phyloP scores from a whole-genome alignment of 2,888 invertebrate genomes.

The Sipha maydis region DNA sequence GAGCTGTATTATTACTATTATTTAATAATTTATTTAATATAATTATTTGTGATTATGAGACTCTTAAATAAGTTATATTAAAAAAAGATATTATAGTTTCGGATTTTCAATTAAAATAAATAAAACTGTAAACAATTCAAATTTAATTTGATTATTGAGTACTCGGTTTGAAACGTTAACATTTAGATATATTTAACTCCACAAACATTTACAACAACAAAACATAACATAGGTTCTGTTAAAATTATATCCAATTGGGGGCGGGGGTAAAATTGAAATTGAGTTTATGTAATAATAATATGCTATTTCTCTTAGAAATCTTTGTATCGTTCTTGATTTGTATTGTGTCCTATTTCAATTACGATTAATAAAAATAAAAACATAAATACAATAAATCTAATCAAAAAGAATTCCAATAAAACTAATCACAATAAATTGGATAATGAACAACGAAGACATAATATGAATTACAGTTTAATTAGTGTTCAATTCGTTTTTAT shows the following conservation, averaged over 20 bases:
- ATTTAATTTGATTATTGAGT: not conserved
- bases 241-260: no score
- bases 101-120: not conserved
- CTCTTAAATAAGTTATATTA: not conserved
- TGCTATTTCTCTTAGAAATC: no score
- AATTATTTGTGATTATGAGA: not conserved
- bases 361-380: not conserved
- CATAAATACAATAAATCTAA: not conserved
- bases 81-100: not conserved
- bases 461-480: not conserved
- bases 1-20: not conserved
- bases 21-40: not conserved
- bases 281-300: no score
- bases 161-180: not conserved
- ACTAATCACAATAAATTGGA: not conserved
- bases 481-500: constrained; percentile 3
- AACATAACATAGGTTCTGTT: no score
- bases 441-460: not conserved
- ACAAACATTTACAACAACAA: not conserved
- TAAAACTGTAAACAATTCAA: not conserved
- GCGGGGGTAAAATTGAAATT: no score
- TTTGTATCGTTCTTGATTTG: not conserved
- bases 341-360: not conserved
- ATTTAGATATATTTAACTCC: not conserved
- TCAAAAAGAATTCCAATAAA: not conserved